Base-by-base conservation (phyloP, 2,113 vertebrate species). In the Corythaixoides concolor region DNA sequence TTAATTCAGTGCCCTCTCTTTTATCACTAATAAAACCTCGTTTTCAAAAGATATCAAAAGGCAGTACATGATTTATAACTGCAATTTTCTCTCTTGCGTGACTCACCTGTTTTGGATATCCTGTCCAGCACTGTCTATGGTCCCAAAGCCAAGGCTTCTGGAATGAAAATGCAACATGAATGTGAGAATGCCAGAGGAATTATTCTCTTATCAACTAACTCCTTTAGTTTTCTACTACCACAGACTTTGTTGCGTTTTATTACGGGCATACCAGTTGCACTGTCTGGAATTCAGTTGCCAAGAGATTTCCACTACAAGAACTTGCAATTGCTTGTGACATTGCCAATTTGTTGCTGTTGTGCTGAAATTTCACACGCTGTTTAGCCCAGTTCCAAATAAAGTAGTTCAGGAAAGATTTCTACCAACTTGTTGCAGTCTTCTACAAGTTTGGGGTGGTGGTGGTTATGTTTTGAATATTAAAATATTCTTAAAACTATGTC, bases 121-220 rank as follows among this genome's bases (percentile, higher is more conserved):
- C 98, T 39, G 96, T 97, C 99, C 99, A 99, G 97, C 99, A 99
- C 94, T 98, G 98, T 5, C 79, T 95, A 0, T 98, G 97, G 67
- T 98, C 98, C 99, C 99, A 99, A 92, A 99, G 95, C 99, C 99
- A 99, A 2, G 99, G 97, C 55, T 98, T 98, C 99, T 99, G 97
- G 11, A 97, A 97, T 11, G 59, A 89, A 90, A 91, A 72, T 7
- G 8, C n/a, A 75, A 53, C 10, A 30, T 1, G 3, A 66, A 35
- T 8, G 12, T 64, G 30, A 96, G 50, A 73, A 62, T 23, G 35
- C 30, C 74, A 69, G n/a, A 76, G 23, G 33, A 85, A 47, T 41
- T 58, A 4, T 78, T 62, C 63, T 83, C 74, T 59, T 55, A 39
- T 3, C 30, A 78, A 11, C 60, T 23, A 47, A 47, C 11, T 75